Evolutionary conservation across 2,888 invertebrate species (phyloP).

Genomic region (Dione juno): DNA sequence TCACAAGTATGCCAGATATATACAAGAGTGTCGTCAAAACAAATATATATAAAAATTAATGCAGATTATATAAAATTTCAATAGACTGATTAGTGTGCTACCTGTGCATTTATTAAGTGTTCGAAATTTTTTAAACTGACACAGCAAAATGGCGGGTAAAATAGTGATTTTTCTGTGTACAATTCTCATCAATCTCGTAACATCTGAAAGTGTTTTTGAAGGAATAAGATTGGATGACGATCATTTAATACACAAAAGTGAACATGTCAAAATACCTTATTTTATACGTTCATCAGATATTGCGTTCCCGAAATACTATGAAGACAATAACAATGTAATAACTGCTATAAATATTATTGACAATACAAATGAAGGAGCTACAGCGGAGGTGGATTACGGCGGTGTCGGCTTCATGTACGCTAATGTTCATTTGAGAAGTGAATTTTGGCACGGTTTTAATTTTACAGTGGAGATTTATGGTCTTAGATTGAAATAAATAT

Average conservation of each 20-base stretch:
- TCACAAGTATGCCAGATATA: slow-evolving; percentile 11
- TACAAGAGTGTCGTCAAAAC: neutral
- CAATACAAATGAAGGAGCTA: slow-evolving; percentile 48
- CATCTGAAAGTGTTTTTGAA: slow-evolving; percentile 47
- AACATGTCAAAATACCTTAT: slow-evolving; percentile 51
- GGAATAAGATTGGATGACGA: slow-evolving; percentile 48
- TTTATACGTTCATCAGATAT: slow-evolving; percentile 51
- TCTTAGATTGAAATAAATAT: slow-evolving; percentile 35
- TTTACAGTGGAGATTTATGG: slow-evolving; percentile 58
- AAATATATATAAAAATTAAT: neutral
- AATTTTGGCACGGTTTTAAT: slow-evolving; percentile 55
- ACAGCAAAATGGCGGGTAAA: slow-evolving; percentile 35
- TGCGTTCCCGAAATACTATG: slow-evolving; percentile 55
- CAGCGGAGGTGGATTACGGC: slow-evolving; percentile 55
- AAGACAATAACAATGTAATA: slow-evolving; percentile 51
- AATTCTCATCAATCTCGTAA: slow-evolving; percentile 34
- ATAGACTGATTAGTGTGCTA: neutral
- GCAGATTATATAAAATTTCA: slow-evolving; percentile 2
- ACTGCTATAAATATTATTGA: slow-evolving; percentile 52
- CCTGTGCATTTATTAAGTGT: slow-evolving; percentile 3
- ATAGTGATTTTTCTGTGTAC: slow-evolving; percentile 34
- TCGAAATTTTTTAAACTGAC: neutral
- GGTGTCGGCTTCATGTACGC: slow-evolving; percentile 54
- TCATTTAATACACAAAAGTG: slow-evolving; percentile 50
- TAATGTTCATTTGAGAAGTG: slow-evolving; percentile 56